Base-by-base conservation (phyloP, 2,888 invertebrate species). In the Ennomos erosarius region DNA sequence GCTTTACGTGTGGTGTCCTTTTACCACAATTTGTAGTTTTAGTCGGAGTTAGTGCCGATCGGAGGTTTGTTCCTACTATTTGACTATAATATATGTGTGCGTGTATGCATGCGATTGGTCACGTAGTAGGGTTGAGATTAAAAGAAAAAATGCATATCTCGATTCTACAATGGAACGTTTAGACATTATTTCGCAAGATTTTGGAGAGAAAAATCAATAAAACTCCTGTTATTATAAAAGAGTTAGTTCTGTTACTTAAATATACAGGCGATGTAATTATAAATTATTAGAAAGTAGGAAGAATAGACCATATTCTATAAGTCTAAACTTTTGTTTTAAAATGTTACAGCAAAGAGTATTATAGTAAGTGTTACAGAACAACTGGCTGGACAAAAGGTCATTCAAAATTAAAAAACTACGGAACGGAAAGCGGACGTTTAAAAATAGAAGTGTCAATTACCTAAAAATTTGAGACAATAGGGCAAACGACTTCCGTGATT, bases 401-500 rank as follows among this genome's bases (percentile, higher is more conserved):
- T 12, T 49, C 50, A 9, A 39, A 12, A 42, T 42, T 39, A 50
- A 51, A 50, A 49, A 48, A 13, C n/a, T 33, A 38, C 40, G 36
- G 51, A 51, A 57, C 51, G 42, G 37, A 57, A 52, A 12, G 40
- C 36, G 37, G 44, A 40, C 12, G 26, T 33, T 52, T 52, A 51
- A 9, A 50, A 56, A 57, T 47, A 46, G 35, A 38, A 11, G 11
- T 26, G 26, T 10, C 26, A 35, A 35, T 36, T 33, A 12, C 45
- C 45, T 16, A 56, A 48, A 55, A 55, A 44, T 8, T 38, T 34
- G 42, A 57, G 37, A 57, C 57, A 57, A 57, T 52, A 42, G 46
- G 26, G 26, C 51, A 51, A 57, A 47, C 39, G 51, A 47, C 57
- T 57, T 57, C 57, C 57, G 57, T 12, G 34, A 37, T 52, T 37